Conservation (phyloP, 35 echinoderm and acorn worm genomes). For the Holothuria glaberrima region DNA sequence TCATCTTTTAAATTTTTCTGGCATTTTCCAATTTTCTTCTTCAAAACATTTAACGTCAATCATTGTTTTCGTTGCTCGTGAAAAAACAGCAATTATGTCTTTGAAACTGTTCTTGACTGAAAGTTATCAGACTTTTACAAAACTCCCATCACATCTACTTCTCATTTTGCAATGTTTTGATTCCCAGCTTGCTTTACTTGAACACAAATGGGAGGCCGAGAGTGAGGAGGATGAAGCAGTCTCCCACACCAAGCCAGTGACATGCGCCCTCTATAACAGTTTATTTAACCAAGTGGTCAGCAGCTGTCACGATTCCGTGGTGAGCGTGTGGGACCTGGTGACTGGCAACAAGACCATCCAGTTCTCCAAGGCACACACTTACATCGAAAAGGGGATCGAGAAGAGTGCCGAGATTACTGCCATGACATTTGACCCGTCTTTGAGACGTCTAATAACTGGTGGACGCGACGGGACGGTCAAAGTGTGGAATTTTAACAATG, state of each 20-base stretch:
- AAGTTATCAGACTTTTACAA: too few species aligned
- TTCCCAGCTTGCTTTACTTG: conserved; percentile 81
- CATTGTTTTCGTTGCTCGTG: too few species aligned
- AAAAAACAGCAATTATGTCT: too few species aligned
- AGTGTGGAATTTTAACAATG: conserved; percentile 99
- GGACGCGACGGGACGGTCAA: conserved; percentile 95
- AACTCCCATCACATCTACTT: not conserved
- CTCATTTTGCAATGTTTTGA: not conserved
- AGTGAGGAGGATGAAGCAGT: conserved; percentile 82
- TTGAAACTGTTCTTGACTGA: too few species aligned
- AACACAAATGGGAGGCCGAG: conserved; percentile 94
- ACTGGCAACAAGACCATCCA: conserved; percentile 96
- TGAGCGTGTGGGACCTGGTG: conserved; percentile 94
- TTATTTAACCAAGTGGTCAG: conserved; percentile 97
- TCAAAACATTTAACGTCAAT: too few species aligned
- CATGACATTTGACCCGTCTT: conserved; percentile 97
- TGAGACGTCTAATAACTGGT: conserved; percentile 83
- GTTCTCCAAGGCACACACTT: conserved; percentile 96
- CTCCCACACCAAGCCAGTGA: conserved; percentile 88
- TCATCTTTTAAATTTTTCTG: too few species aligned
- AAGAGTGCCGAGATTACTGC: conserved; percentile 95
- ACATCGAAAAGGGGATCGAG: conserved; percentile 91
- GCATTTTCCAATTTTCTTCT: too few species aligned
- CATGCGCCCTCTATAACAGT: conserved; percentile 84
- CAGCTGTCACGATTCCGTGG: conserved; percentile 89